Evolutionary conservation across 2,888 invertebrate species (phyloP).

Genomic region (Drosophila anomalata): DNA sequence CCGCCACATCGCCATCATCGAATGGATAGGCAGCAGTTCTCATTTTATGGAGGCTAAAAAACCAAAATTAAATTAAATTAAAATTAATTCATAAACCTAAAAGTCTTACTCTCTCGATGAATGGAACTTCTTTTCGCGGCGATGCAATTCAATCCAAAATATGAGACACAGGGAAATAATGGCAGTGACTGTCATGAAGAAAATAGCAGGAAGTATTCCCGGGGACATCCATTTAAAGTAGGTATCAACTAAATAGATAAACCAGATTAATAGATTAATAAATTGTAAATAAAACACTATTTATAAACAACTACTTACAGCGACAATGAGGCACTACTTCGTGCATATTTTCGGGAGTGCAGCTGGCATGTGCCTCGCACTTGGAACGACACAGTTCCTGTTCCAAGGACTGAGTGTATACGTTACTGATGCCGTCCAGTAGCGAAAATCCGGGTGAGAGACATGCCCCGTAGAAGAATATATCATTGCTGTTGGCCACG

Average conservation of each 20-base stretch:
- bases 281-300: not conserved
- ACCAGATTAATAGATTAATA: not conserved
- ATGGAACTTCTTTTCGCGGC: slow-evolving; percentile 61
- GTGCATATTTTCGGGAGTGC: slow-evolving; percentile 57
- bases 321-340: slow-evolving; percentile 63
- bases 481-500: slow-evolving; percentile 62
- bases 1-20: slow-evolving; percentile 85
- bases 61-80: not conserved
- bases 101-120: slow-evolving; percentile 59
- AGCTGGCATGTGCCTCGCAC: slow-evolving; percentile 46
- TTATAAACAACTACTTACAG: slow-evolving; percentile 52
- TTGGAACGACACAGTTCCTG: slow-evolving; percentile 48
- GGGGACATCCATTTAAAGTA: slow-evolving; percentile 69
- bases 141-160: slow-evolving; percentile 70
- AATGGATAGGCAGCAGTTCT: slow-evolving; percentile 78
- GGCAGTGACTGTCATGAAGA: slow-evolving; percentile 49
- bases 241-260: slow-evolving; percentile 46
- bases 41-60: slow-evolving; percentile 54
- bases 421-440: slow-evolving; percentile 73
- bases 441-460: slow-evolving; percentile 72
- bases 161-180: slow-evolving; percentile 47
- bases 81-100: too few species aligned
- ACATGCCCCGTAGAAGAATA: slow-evolving; percentile 63
- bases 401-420: slow-evolving; percentile 62
- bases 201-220: slow-evolving; percentile 63